Base-by-base conservation (phyloP, 35 echinoderm and acorn worm species). In the Stichopus chloronotus region DNA sequence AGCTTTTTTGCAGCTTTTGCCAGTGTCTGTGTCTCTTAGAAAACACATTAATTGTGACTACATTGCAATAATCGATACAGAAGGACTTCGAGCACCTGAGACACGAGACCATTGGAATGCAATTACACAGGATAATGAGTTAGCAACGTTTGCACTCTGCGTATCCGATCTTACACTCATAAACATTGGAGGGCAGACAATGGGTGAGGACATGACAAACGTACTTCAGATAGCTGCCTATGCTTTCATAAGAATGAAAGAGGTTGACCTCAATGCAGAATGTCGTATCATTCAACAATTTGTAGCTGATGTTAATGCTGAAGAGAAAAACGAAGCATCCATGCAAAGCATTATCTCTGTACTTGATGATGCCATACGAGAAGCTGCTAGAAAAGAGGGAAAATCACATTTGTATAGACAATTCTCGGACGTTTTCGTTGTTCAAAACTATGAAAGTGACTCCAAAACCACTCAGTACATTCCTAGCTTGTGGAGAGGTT, bases 361-460 rank as follows among this genome's bases (percentile, higher is more conserved):
- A 57, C 16, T 91, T 8, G 6, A 78, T 76, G 90, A 91, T 54
- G 59, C 72, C 4, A 91, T 80, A 13, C 1, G 59, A 11, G 23
- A 11, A 13, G 76, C 55, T 17, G 90, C 90, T 9, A 78, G 52
- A 12, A 53, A 2, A 9, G 90, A 78, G 78, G 90, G 76, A 13
- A 57, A 57, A 56, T 25, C 19, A 52, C 43, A 78, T 7, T 56
- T 22, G 55, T 91, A 79, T 23, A 8, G 56, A 79, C 20, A 56
- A n/a, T 91, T 91, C 76, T 91, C 90, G n/a, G 90, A 91, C 76
- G 90, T 91, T 7, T 78, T 91, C 57, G 53, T 55, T 56, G 55
- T 91, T 0, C 55, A 80, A 79, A 57, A 79, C 20, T 72, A 91
- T 52, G 54, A 78, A 57, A 52, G 54, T 9, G 5, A 63, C 16